Conservation (phyloP, 2,888 invertebrate genomes). For the Mayetiola destructor region DNA sequence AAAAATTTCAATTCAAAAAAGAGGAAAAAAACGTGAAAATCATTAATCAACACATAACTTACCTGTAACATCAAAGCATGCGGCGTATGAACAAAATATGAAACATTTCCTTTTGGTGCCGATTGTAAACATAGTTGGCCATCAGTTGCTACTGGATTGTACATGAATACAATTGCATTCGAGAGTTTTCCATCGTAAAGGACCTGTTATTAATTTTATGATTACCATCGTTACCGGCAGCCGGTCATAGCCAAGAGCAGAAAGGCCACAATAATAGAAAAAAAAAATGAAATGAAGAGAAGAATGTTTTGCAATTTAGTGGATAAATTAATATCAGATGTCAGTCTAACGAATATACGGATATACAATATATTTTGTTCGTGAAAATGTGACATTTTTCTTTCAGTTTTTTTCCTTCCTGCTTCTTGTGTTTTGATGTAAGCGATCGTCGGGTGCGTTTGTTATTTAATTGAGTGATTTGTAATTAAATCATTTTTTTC, state of each 20-base stretch:
- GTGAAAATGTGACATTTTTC: too few relatives aligned
- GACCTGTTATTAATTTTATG: constrained; percentile 43
- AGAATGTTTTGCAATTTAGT: too few relatives aligned
- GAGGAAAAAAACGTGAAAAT: too few relatives aligned
- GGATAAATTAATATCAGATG: too few relatives aligned
- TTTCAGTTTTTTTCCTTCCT: too few relatives aligned
- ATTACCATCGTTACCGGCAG: background rate
- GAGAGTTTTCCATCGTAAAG: constrained; percentile 97
- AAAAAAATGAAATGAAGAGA: background rate
- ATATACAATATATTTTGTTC: too few relatives aligned
- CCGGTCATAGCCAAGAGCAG: background rate
- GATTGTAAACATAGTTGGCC: constrained; percentile 97
- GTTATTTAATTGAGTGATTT: too few relatives aligned
- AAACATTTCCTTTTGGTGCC: constrained; percentile 91
- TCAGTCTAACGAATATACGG: too few relatives aligned
- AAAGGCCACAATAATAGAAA: background rate
- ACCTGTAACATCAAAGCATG: constrained; percentile 98
- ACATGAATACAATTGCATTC: constrained; percentile 96
- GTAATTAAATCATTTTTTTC: too few relatives aligned
- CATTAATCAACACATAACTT: constrained; percentile 24
- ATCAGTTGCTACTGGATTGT: constrained; percentile 99
- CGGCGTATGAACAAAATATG: constrained; percentile 97
- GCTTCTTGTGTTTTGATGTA: too few relatives aligned
- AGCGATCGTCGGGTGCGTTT: too few relatives aligned
- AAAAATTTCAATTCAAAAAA: too few relatives aligned